Evolutionary conservation across 2,797 vertebrate species (phyloP).

Genomic region (Xiphorhynchus erythropygius): DNA sequence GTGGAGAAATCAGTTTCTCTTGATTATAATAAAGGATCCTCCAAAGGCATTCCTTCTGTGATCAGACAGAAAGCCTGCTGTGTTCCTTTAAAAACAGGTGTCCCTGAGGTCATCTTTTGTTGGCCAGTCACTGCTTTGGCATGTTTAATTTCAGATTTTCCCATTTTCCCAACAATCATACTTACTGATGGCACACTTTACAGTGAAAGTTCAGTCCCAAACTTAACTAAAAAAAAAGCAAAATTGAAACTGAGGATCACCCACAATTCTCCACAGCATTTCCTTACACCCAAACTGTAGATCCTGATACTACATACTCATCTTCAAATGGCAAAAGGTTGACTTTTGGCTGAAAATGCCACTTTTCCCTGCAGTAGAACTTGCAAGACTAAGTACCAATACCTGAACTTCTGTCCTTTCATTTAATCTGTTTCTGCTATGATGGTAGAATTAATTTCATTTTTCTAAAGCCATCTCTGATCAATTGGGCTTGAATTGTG

Average conservation of each 20-base stretch:
- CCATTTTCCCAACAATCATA: background rate
- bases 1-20: background rate
- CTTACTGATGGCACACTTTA: background rate
- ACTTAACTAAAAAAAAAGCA: background rate
- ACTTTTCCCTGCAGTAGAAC: background rate
- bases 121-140: background rate
- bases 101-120: background rate
- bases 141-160: background rate
- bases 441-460: conserved; percentile 30
- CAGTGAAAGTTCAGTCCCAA: background rate
- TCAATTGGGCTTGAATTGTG: background rate
- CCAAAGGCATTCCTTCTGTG: background rate
- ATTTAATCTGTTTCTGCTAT: background rate
- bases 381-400: background rate
- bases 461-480: conserved; percentile 18
- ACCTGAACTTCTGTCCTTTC: background rate
- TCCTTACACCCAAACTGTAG: background rate
- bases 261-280: background rate
- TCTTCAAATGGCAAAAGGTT: background rate
- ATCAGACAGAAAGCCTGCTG: background rate
- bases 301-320: background rate
- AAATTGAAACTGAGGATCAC: background rate
- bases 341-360: background rate
- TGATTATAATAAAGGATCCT: background rate
- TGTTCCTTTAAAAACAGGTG: background rate